Evolutionary conservation across 2,113 vertebrate species (phyloP), one percentile per base, ranked within the genome.

Genomic region (Chiloscyllium plagiosum): DNA sequence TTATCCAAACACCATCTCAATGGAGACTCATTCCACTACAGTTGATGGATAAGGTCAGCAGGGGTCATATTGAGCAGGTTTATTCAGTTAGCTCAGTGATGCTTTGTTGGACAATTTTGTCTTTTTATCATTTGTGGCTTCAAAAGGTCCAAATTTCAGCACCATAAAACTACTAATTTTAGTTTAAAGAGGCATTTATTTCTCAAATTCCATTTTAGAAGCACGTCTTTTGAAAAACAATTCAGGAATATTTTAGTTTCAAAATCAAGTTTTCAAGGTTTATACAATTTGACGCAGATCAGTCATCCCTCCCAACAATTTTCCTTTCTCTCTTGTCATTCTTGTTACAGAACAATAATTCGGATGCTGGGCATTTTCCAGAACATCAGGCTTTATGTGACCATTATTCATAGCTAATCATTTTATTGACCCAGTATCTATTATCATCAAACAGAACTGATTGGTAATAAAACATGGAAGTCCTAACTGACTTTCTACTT

Each of bases 31-130:
- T 96, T 96, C 85, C 96, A 96, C 42, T 93, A 97, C 96, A 96
- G 96, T 96, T 96, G 95, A 96, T 97, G 96, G 76, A 87, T 96
- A 96, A 96, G 96, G 96, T 96, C 96, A 96, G 95, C 66, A 95
- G n/a, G 96, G 87, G 96, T 96, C 96, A 96, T 33, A 87, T 65
- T 19, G 94, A 94, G 90, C 95, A 66, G 2, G 56, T 96, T 97
- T 97, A 93, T 95, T 96, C 96, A 96, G 50, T 96, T 96, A 65
- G 33, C 96, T 96, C 96, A 20, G 22, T 95, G 68, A 72, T 95
- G 68, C 69, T 50, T 95, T 95, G 42, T 72, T 95, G 94, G 94
- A 95, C 69, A 72, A 52, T 70, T 72, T 70, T 72, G n/a, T 61
- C 56, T 61, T 95, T 70, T 33, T 52, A 72, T 52, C 42, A 17